Base-by-base conservation (phyloP, 2,888 invertebrate species). In the Ethmia dodecea region DNA sequence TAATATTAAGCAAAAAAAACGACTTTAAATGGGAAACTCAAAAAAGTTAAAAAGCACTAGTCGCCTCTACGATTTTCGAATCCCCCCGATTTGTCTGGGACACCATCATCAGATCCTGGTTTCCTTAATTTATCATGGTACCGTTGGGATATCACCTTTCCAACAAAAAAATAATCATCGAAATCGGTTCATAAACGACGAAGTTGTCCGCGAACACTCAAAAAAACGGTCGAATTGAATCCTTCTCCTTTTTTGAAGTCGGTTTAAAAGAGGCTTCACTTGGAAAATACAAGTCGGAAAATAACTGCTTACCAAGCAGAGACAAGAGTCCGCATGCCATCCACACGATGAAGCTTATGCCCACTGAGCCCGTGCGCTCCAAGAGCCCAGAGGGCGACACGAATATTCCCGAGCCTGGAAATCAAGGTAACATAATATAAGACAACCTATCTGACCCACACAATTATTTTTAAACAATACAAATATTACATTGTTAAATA, bases 361-460 rank as follows among this genome's bases (percentile, higher is more conserved):
- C 97, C 80, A 97, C 94, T 74, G 97, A 98, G 79, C 94, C 95
- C 63, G 95, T 95, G 81, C 94, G 91, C 84, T 92, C 91, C 76
- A 98, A 88, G 73, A 98, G 93, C 84, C 96, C 96, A 84, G 96
- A 95, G 78, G 98, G 97, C 87, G 97, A 97, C 84, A 98, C 96
- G 90, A 98, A 98, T 83, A 98, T 97, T 89, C 98, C 98, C 81
- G 97, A 98, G 73, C 97, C 96, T 96, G 76, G 9, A 83, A 75
- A 45, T 26, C 6, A 11, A 26, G 11, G n/a, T 22, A 22, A 22
- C 26, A 26, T 4, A 2, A n/a, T n/a, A n/a, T n/a, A n/a, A n/a
- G n/a, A n/a, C n/a, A n/a, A n/a, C n/a, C n/a, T n/a, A n/a, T n/a
- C n/a, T n/a, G n/a, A n/a, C n/a, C n/a, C n/a, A n/a, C n/a, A n/a